These are phyloP conservation scores for Drosophila grimshawi DNA, from an alignment of 1,140 invertebrate genomes.

Conservation along the genomic window DNA sequence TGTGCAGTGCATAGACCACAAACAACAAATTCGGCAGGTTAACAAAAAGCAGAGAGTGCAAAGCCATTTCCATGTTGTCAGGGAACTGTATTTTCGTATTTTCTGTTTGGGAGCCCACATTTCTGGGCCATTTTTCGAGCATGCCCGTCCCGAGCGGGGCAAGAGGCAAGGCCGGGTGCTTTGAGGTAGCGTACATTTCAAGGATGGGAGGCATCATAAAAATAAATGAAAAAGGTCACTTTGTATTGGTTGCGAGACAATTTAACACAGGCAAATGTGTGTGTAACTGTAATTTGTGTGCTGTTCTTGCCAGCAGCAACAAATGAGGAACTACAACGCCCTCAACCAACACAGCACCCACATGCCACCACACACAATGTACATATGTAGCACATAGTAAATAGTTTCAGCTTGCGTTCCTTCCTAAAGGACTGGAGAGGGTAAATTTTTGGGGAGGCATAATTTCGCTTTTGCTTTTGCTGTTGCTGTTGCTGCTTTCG, in stretches of 20 bases:
- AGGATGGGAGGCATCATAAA: constrained; percentile 57
- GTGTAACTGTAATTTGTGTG: constrained; percentile 80
- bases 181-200: constrained; percentile 1
- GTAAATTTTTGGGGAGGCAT: constrained; percentile 41
- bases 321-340: constrained; percentile 42
- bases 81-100: constrained; percentile 28
- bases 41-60: constrained; percentile 19
- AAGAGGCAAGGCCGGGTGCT: constrained; percentile 4
- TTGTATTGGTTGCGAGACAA: constrained; percentile 81
- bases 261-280: constrained; percentile 80
- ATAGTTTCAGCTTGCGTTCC: constrained; percentile 68
- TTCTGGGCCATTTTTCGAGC: constrained; percentile 59
- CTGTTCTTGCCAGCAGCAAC: constrained; percentile 44
- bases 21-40: constrained; percentile 20
- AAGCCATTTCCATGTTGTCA: constrained; percentile 10
- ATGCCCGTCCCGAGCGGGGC: constrained; percentile 24
- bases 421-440: constrained; percentile 1
- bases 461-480: constrained; percentile 25
- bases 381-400: constrained; percentile 60
- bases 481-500: constrained; percentile 24
- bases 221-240: constrained; percentile 81
- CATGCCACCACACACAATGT: constrained; percentile 35
- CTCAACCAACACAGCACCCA: constrained; percentile 11
- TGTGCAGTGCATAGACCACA: neutral
- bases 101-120: constrained; percentile 37